These are phyloP conservation scores for Danionella dracula DNA, from an alignment of 2,797 vertebrate genomes.

Conservation along the genomic window DNA sequence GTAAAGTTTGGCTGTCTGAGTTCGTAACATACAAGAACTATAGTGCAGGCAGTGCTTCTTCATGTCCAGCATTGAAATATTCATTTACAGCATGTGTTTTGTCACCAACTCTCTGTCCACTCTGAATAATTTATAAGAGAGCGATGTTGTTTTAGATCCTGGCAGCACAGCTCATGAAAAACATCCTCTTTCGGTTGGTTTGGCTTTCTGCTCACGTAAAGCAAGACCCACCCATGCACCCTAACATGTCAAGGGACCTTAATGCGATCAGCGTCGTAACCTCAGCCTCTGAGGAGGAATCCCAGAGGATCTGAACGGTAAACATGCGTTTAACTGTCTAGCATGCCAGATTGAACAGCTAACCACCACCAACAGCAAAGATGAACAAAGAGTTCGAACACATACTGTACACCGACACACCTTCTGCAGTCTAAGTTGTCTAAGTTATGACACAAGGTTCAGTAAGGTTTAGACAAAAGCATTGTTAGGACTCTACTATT, in stretches of 20 bases:
- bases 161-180: conserved; percentile 48
- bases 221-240: conserved; percentile 39
- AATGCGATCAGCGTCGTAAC: conserved; percentile 33
- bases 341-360: conserved; percentile 36
- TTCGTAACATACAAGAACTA: neutral
- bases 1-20: conserved; percentile 23
- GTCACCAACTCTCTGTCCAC: conserved; percentile 57
- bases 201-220: conserved; percentile 5
- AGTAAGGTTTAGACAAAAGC: neutral
- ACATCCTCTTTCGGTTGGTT: conserved; percentile 35
- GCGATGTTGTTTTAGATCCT: conserved; percentile 53
- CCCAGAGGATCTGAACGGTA: conserved; percentile 43
- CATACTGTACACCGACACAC: neutral
- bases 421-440: neutral
- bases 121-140: conserved; percentile 66
- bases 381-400: conserved; percentile 29
- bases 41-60: conserved; percentile 9
- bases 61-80: conserved; percentile 58
- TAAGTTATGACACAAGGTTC: neutral
- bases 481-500: neutral
- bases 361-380: conserved; percentile 21
- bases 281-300: conserved; percentile 33
- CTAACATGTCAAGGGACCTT: conserved; percentile 40
- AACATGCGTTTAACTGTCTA: conserved; percentile 52
- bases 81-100: conserved; percentile 63